Percentiles rank a stretch among this genome's conserved stretches.
phyloP scores from a whole-genome alignment of 2,797 vertebrate genomes.

The Artibeus lituratus region DNA sequence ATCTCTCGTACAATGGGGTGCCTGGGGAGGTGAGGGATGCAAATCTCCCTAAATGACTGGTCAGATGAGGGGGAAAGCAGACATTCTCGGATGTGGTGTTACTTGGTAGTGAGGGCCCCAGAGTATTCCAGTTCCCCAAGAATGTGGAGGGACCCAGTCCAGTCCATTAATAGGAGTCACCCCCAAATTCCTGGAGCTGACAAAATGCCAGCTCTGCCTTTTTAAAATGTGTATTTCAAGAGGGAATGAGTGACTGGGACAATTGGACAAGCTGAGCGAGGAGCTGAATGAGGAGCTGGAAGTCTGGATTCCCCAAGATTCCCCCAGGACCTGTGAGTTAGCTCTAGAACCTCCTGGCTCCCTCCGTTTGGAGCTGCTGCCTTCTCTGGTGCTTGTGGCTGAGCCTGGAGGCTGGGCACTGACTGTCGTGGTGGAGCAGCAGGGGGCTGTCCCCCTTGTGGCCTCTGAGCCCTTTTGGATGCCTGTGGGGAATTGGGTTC shows the following conservation, averaged over 20 bases:
- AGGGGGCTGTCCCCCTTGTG: background rate
- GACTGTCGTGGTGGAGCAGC: background rate
- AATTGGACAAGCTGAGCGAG: background rate
- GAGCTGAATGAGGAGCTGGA: background rate
- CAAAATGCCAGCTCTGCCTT: background rate
- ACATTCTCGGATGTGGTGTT: background rate
- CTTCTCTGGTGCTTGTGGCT: background rate
- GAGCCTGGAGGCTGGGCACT: background rate
- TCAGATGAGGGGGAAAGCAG: background rate
- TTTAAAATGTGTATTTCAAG: constrained; percentile 3
- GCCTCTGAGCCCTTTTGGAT: background rate
- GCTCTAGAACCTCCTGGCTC: background rate
- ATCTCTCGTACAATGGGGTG: background rate
- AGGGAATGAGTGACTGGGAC: background rate
- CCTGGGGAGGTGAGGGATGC: background rate
- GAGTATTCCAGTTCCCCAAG: background rate
- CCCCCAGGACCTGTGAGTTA: background rate
- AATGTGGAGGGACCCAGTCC: background rate
- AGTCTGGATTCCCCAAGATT: background rate
- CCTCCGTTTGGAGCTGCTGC: background rate
- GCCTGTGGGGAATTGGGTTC: background rate
- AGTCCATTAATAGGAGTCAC: background rate
- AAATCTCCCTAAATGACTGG: background rate
- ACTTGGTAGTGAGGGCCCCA: background rate
- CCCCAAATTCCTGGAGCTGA: background rate